Evolutionary conservation across 2,888 invertebrate species (phyloP), one percentile per base, ranked within the genome.

Genomic region (Blastobasis lacticolella): DNA sequence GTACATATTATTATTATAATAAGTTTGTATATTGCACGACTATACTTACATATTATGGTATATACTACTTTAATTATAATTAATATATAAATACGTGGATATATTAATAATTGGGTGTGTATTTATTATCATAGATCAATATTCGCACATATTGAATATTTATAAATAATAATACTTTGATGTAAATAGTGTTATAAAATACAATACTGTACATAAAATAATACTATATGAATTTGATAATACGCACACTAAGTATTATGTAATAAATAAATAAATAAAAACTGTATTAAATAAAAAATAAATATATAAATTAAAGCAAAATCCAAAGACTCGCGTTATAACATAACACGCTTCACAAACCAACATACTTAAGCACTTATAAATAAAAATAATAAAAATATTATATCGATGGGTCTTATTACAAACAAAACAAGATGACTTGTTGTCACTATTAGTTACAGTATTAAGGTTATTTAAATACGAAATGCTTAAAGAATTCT

Each of bases 251-350:
- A 54, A 45, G 51, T 49, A 57, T 59, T 6, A 45, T 52, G 53
- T 53, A 57, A 57, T 57, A 61, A 23, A 63, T 57, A 60, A 57
- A 61, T 44, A 54, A 49, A 44, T 53, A 52, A 50, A 43, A 49
- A 52, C 51, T 59, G 47, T 60, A 46, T 54, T 56, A 38, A 51
- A 52, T 55, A 62, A 62, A 49, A 50, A 51, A 54, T 49, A 51
- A 45, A 64, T 59, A 60, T 58, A 60, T 61, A 64, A 66, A 71
- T 83, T 84, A 86, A 86, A 87, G 86, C 86, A 75, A 73, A 68
- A 63, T 72, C 86, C 85, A 86, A 86, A 86, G 85, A 63, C 85
- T 78, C 66, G 54, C 63, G 56, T 58, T 57, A 56, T 62, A 59
- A 59, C 63, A 64, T 66, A 56, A 63, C 60, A 59, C 52, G 59